Evolutionary conservation across 2,888 invertebrate species (phyloP), one percentile per base, ranked within the genome.

Genomic region (Oligia latruncula): DNA sequence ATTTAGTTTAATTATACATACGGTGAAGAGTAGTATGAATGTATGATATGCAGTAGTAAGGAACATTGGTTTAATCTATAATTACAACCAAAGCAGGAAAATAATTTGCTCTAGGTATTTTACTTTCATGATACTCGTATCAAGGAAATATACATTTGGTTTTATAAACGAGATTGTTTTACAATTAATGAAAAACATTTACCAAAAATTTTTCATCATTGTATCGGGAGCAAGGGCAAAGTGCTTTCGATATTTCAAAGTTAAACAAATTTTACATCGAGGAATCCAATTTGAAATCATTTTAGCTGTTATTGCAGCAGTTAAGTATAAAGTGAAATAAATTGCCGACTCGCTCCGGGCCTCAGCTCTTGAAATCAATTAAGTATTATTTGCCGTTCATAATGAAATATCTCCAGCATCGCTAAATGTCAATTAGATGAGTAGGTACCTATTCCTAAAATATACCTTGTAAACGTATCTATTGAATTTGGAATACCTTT

Each of bases 261-360:
- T 80, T 72, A 72, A 88, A 83, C 70, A 82, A 80, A 81, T 80
- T 81, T 74, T 65, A 85, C 78, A 81, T 74, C 70, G 71, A 66
- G 68, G 64, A 72, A 76, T 52, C 75, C 83, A 85, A 88, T 89
- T 89, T 82, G 73, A 83, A 88, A 88, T 75, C 89, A 87, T 87
- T 90, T 88, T 84, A 87, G 74, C 75, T 82, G 78, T 78, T 87
- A 83, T 84, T 81, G 77, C 72, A 71, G 86, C 71, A 80, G 87
- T 90, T 87, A 82, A 87, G 80, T 87, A 83, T 85, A 87, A 93
- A 94, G 90, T 94, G 92, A 92, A 91, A 95, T 91, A 92, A 93
- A 95, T 91, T 90, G 88, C 88, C 79, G 87, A 77, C 88, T 85
- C 75, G 86, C 81, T 84, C 46, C 79, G 86, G 81, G 78, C 71